Percentiles rank a stretch among this genome's conserved stretches.
These are phyloP conservation scores for Pseudocheirus occidentalis DNA, from an alignment of 2,797 vertebrate species.

Conservation along the genomic window DNA sequence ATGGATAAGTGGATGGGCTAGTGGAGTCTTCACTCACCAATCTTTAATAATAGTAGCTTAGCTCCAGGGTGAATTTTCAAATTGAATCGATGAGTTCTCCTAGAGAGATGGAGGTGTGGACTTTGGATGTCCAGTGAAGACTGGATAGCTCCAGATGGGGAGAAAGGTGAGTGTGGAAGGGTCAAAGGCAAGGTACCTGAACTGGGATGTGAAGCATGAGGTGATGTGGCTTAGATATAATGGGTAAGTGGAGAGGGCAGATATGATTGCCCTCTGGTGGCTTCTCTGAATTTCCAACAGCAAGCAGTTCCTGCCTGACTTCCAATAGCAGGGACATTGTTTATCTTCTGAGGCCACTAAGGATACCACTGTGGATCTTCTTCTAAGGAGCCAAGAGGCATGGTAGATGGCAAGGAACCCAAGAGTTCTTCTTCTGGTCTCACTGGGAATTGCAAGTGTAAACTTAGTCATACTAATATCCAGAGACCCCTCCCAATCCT, in stretches of 20 bases:
- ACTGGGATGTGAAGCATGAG: not conserved
- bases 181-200: not conserved
- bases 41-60: not conserved
- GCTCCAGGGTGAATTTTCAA: not conserved
- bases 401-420: not conserved
- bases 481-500: not conserved
- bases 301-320: not conserved
- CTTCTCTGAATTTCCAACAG: not conserved
- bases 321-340: not conserved
- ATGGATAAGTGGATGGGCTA: not conserved
- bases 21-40: not conserved
- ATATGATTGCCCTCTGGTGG: not conserved
- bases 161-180: not conserved
- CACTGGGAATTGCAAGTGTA: not conserved
- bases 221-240: not conserved
- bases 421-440: not conserved
- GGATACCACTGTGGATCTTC: not conserved
- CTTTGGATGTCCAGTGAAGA: not conserved
- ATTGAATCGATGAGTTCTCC: not conserved
- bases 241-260: not conserved
- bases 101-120: not conserved
- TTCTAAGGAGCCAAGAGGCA: not conserved
- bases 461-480: not conserved
- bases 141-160: not conserved
- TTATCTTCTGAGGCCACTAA: not conserved